phyloP scores from a whole-genome alignment of 1,140 invertebrate species.

The Lordiphosa collinella region DNA sequence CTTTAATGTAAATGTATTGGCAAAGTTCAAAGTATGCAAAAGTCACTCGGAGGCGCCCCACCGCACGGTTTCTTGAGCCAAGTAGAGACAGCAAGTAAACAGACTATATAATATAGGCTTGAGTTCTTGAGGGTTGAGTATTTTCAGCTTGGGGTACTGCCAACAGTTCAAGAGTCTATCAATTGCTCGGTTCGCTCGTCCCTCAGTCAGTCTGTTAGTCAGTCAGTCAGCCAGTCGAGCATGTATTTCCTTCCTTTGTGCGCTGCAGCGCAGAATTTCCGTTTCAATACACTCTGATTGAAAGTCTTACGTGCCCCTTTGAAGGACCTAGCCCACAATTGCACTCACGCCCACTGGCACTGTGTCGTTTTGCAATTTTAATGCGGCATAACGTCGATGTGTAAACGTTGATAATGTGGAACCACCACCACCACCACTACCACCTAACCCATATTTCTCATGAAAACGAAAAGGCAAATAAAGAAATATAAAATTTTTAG shows the following conservation, averaged over 20 bases:
- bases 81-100: slow-evolving; percentile 8
- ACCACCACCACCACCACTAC: slow-evolving; percentile 13
- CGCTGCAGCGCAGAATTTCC: slow-evolving; percentile 75
- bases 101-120: slow-evolving; percentile 1
- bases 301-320: slow-evolving; percentile 62
- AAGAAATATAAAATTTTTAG: slow-evolving; percentile 16
- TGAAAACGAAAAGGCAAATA: no score
- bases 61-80: background rate
- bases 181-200: background rate
- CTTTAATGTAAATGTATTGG: slow-evolving; percentile 46
- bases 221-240: slow-evolving; percentile 48
- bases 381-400: slow-evolving; percentile 68
- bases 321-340: slow-evolving; percentile 28
- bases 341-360: slow-evolving; percentile 17
- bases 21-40: slow-evolving; percentile 71
- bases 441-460: no score
- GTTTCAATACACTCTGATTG: slow-evolving; percentile 71
- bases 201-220: slow-evolving; percentile 12
- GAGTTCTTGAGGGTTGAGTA: slow-evolving; percentile 2
- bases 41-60: slow-evolving; percentile 23
- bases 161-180: no score
- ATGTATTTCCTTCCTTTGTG: slow-evolving; percentile 70
- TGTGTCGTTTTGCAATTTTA: slow-evolving; percentile 62
- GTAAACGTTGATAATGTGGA: slow-evolving; percentile 53
- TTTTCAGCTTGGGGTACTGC: no score